A percentile compares a stretch with the other conserved stretches of the same genome.
These are phyloP conservation scores for Cichladusa arquata DNA, from an alignment of 2,113 vertebrate species.

Conservation along the genomic window DNA sequence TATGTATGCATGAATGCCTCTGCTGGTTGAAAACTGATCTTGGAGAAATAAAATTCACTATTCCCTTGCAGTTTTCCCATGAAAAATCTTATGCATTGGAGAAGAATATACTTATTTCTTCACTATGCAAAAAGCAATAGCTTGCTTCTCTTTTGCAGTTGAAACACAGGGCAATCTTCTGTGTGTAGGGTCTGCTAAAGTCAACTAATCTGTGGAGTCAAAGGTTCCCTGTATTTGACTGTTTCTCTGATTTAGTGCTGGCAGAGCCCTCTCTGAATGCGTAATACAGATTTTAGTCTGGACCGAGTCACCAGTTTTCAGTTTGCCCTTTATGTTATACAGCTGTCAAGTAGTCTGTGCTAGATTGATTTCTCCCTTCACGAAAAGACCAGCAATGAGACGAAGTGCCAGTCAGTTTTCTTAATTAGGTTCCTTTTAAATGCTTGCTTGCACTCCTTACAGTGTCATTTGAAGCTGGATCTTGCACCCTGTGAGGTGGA, in stretches of 20 bases:
- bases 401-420: conserved; percentile 50
- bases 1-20: neutral
- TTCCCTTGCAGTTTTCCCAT: neutral
- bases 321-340: neutral
- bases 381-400: conserved; percentile 24
- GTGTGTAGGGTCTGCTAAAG: neutral
- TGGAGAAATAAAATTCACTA: neutral
- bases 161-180: neutral
- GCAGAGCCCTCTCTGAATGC: neutral
- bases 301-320: neutral
- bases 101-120: neutral
- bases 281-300: neutral
- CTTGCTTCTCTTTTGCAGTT: neutral
- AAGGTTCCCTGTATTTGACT: neutral
- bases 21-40: neutral
- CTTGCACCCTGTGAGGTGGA: neutral
- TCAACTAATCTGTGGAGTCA: neutral
- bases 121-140: neutral
- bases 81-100: neutral
- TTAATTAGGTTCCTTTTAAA: conserved; percentile 57
- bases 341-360: conserved; percentile 29
- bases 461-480: neutral
- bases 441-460: conserved; percentile 5
- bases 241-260: neutral
- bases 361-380: conserved; percentile 55